Conservation (phyloP, 2,113 vertebrate genomes). For the Malurus elegans region DNA sequence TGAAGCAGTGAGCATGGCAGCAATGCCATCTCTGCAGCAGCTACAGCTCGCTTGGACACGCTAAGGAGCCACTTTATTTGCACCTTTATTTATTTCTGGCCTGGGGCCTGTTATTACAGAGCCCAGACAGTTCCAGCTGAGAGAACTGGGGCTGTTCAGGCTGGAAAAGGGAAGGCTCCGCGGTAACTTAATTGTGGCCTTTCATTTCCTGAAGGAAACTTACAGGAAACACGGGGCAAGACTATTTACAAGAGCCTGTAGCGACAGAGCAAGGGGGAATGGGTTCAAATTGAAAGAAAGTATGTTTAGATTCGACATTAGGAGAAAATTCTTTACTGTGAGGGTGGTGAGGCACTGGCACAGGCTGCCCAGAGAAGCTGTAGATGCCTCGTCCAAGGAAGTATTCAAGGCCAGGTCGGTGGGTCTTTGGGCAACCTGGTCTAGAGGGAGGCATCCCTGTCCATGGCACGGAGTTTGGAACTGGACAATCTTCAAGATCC, state of each 20-base stretch:
- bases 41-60: background rate
- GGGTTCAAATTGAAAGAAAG: background rate
- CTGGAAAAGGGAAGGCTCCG: background rate
- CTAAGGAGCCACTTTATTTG: too few species aligned
- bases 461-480: background rate
- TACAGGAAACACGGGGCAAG: background rate
- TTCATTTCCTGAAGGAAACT: background rate
- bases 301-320: background rate
- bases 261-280: background rate
- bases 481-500: too few species aligned
- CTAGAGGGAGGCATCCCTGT: background rate
- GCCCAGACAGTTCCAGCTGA: fast-evolving
- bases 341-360: background rate
- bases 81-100: background rate
- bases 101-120: fast-evolving
- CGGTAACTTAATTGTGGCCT: background rate
- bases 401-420: background rate
- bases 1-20: fast-evolving
- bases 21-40: too few species aligned
- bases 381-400: background rate
- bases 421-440: background rate
- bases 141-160: background rate
- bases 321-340: background rate
- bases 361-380: background rate
- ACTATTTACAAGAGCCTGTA: background rate